phyloP scores from a whole-genome alignment of 1,140 invertebrate genomes.

The Samia ricini region DNA sequence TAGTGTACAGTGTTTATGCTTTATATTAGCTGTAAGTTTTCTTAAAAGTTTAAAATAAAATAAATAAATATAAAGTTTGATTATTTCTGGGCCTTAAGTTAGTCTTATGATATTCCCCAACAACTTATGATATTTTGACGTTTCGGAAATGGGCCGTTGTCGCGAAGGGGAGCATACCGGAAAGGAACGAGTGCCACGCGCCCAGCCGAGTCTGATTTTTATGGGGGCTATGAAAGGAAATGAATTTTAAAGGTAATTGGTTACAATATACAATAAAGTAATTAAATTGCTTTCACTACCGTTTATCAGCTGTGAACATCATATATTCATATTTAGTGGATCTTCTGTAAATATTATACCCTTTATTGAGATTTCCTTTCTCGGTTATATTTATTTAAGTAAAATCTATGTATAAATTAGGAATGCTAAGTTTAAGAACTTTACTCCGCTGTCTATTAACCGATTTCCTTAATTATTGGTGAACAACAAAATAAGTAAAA shows the following conservation, averaged over 20 bases:
- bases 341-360: too few species aligned
- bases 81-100: not conserved
- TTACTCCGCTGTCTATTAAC: too few species aligned
- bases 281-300: not conserved
- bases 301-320: not conserved
- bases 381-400: too few species aligned
- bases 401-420: too few species aligned
- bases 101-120: not conserved
- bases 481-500: too few species aligned
- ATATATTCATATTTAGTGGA: too few species aligned
- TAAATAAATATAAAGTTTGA: not conserved
- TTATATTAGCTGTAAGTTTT: too few species aligned
- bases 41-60: too few species aligned
- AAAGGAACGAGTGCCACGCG: conserved; percentile 43
- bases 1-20: too few species aligned
- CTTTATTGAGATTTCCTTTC: too few species aligned
- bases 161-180: conserved; percentile 34
- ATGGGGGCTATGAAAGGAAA: conserved; percentile 29
- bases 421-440: too few species aligned
- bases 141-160: conserved; percentile 21
- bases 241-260: conserved; percentile 28
- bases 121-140: not conserved
- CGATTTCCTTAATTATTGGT: too few species aligned
- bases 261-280: not conserved
- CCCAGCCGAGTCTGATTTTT: conserved; percentile 49